Percentiles rank a stretch among this genome's conserved stretches.
These are phyloP conservation scores for Crotophaga sulcirostris DNA, from an alignment of 2,113 vertebrate genomes.

Conservation along the genomic window DNA sequence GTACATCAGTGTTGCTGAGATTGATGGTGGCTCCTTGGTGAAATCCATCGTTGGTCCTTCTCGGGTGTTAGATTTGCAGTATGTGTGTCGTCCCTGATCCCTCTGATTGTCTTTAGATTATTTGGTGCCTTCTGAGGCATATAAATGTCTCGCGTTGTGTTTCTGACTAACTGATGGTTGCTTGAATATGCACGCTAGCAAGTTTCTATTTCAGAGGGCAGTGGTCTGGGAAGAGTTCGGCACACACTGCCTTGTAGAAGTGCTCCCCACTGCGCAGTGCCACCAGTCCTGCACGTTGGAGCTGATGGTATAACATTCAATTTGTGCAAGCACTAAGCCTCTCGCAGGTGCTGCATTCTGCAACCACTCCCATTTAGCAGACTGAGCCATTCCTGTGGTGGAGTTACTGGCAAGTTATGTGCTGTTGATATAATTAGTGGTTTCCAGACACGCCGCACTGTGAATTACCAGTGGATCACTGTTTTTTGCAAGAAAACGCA, in stretches of 20 bases:
- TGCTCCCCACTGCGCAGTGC: neutral
- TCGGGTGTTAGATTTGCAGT: neutral
- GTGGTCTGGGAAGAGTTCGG: neutral
- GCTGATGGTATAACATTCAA: neutral
- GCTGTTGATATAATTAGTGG: neutral
- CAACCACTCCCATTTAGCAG: accelerated
- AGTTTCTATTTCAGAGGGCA: neutral
- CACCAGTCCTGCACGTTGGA: accelerated
- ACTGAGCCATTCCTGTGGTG: accelerated
- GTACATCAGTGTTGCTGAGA: accelerated
- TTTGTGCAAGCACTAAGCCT: accelerated
- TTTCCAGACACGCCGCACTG: neutral
- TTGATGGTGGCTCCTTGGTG: neutral
- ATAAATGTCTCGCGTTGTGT: accelerated
- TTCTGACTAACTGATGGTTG: too few species aligned
- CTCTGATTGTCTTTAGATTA: neutral
- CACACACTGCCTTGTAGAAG: neutral
- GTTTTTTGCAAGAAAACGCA: neutral
- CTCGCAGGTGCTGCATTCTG: accelerated
- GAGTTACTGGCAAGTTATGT: neutral
- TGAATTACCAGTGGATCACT: neutral
- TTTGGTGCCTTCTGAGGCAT: neutral
- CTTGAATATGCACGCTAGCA: neutral
- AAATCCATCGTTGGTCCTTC: neutral
- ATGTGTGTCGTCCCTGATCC: accelerated